phyloP scores from a whole-genome alignment of 1,140 invertebrate genomes.

The Leptinotarsa lineolata region DNA sequence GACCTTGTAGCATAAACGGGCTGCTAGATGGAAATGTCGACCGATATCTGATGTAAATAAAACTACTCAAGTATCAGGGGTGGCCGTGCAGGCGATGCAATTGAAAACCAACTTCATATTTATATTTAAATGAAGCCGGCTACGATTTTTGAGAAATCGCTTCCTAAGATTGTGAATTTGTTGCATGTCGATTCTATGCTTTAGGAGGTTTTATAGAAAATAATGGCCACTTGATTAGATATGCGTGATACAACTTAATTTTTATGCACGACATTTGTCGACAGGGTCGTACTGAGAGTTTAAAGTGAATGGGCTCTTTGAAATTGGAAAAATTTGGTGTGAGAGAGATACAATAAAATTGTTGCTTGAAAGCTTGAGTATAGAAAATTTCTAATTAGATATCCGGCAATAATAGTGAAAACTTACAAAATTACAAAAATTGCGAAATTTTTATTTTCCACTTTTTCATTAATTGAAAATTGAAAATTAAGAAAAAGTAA shows the following conservation, averaged over 20 bases:
- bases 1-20: conserved; percentile 14
- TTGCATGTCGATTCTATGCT: conserved; percentile 24
- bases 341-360: no score
- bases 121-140: conserved; percentile 1
- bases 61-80: conserved; percentile 7
- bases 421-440: no score
- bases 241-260: conserved; percentile 28
- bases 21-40: conserved; percentile 6
- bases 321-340: no score
- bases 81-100: conserved; percentile 3
- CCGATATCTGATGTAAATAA: conserved; percentile 15
- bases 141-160: conserved; percentile 15
- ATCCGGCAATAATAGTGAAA: no score
- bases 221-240: conserved; percentile 16
- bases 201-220: conserved; percentile 23
- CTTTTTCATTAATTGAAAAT: no score
- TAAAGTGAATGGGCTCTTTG: background rate
- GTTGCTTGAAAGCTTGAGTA: no score
- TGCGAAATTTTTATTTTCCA: no score
- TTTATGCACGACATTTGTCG: background rate
- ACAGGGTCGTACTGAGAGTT: background rate
- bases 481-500: no score
- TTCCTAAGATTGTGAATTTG: conserved; percentile 24
- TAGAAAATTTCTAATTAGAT: no score
- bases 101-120: conserved; percentile 8